Conservation (phyloP, 2,113 vertebrate species). For the Genyomyrus donnyi region DNA sequence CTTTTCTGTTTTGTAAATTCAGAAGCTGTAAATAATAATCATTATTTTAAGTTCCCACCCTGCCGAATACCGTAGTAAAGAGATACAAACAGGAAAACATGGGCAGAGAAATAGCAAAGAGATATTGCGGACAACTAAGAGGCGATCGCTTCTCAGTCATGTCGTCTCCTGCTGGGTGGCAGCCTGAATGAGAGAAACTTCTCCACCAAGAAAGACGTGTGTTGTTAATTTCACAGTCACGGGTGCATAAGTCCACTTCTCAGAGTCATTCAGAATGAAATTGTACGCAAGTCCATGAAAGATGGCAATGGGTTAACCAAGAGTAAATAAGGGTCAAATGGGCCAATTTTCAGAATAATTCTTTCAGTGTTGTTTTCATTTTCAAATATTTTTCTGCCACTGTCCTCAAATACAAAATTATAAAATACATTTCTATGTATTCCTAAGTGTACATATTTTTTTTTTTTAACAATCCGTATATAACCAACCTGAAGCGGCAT, state of each 20-base stretch:
- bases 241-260: background rate
- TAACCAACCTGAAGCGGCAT: background rate
- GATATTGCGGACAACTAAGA: background rate
- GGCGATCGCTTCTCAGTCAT: background rate
- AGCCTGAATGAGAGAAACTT: background rate
- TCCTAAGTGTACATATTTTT: background rate
- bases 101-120: background rate
- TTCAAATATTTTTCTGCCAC: background rate
- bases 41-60: background rate
- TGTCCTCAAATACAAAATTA: background rate
- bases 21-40: background rate
- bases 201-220: background rate
- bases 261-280: background rate
- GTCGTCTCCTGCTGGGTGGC: background rate
- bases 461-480: background rate
- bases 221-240: background rate
- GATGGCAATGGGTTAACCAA: background rate
- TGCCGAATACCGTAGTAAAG: background rate
- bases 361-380: background rate
- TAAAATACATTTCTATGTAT: constrained; percentile 3
- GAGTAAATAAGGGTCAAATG: background rate
- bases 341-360: background rate
- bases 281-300: constrained; percentile 5
- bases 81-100: background rate
- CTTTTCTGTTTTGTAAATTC: background rate